phyloP scores from a whole-genome alignment of 2,888 invertebrate genomes.

The Netelia melanura region DNA sequence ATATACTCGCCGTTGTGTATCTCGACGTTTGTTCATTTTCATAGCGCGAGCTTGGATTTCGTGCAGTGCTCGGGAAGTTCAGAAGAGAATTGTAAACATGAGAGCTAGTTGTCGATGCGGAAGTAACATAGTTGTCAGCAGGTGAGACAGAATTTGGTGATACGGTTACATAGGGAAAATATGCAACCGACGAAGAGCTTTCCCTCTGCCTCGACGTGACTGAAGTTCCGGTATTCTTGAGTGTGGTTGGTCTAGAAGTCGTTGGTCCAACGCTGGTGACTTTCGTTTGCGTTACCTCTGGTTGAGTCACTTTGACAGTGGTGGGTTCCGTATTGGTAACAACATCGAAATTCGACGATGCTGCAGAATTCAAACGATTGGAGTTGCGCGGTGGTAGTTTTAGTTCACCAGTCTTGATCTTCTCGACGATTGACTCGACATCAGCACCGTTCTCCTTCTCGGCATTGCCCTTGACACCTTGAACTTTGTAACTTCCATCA shows the following conservation, averaged over 20 bases:
- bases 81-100: conserved; percentile 79
- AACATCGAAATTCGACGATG: conserved; percentile 47
- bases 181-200: conserved; percentile 70
- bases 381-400: conserved; percentile 89
- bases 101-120: conserved; percentile 80
- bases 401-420: conserved; percentile 93
- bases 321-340: conserved; percentile 76
- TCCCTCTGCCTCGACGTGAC: conserved; percentile 69
- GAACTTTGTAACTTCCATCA: conserved; percentile 94
- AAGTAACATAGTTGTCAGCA: conserved; percentile 82
- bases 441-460: conserved; percentile 89
- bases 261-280: conserved; percentile 59
- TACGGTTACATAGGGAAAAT: conserved; percentile 78
- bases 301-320: conserved; percentile 69
- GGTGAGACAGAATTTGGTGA: conserved; percentile 81
- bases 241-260: conserved; percentile 76
- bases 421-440: conserved; percentile 92
- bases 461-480: conserved; percentile 92
- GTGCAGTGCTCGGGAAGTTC: conserved; percentile 53
- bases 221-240: conserved; percentile 63
- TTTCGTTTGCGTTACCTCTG: conserved; percentile 57
- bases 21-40: conserved; percentile 54
- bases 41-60: conserved; percentile 55
- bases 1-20: conserved; percentile 58
- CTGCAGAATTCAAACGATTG: conserved; percentile 80